Conservation (phyloP, 2,888 invertebrate species). For the Chloroclysta siterata region DNA sequence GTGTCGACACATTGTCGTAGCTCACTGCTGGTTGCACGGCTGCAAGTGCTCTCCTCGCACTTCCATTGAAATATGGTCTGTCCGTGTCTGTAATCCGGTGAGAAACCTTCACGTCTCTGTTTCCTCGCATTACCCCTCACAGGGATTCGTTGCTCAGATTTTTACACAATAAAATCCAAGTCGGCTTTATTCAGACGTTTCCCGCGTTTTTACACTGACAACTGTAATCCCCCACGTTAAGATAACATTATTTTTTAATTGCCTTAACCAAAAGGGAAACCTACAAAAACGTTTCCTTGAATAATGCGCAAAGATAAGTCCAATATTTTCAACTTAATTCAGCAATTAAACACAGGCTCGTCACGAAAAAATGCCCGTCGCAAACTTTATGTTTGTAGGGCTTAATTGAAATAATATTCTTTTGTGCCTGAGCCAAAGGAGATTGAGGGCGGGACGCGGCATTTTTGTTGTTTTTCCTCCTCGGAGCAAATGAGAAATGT, state of each 20-base stretch:
- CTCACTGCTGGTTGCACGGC: conserved; percentile 31
- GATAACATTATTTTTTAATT: conserved; percentile 31
- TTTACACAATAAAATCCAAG: conserved; percentile 17
- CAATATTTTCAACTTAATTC: conserved; percentile 47
- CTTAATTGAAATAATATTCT: conserved; percentile 79
- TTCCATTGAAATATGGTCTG: conserved; percentile 34
- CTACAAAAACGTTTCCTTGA: conserved; percentile 40
- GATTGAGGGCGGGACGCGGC: conserved; percentile 69
- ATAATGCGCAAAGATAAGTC: conserved; percentile 42
- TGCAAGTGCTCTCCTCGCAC: conserved; percentile 29
- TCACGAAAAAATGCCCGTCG: conserved; percentile 52
- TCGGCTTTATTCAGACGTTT: conserved; percentile 15
- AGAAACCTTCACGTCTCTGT: conserved; percentile 25
- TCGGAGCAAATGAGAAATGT: conserved; percentile 75
- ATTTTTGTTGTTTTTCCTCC: conserved; percentile 69
- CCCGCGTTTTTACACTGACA: conserved; percentile 15
- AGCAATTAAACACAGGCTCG: conserved; percentile 54
- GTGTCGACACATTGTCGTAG: conserved; percentile 32
- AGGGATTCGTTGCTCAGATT: conserved; percentile 19
- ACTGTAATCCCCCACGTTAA: conserved; percentile 22
- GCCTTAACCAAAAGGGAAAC: conserved; percentile 34
- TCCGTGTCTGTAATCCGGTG: conserved; percentile 29
- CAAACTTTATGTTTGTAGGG: conserved; percentile 56
- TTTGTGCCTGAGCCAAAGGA: conserved; percentile 70
- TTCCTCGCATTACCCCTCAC: conserved; percentile 20